Conservation (phyloP, 2,113 vertebrate genomes). For the Pachyramphus minor region DNA sequence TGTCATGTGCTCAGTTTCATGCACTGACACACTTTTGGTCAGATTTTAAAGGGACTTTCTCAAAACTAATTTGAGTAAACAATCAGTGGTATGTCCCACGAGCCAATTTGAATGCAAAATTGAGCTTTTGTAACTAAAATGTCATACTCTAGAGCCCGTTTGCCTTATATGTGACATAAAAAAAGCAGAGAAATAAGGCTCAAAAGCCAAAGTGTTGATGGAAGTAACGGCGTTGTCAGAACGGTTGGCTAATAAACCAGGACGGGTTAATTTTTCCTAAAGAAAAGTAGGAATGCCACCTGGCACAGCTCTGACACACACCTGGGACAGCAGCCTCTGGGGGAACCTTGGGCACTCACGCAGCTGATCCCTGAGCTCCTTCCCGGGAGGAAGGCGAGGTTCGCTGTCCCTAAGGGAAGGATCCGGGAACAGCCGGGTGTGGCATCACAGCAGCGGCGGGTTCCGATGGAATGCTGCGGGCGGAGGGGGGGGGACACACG, state of each 20-base stretch:
- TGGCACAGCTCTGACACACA: rapidly evolving
- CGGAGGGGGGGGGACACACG: rapidly evolving
- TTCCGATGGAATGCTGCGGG: rapidly evolving
- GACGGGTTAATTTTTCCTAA: rapidly evolving
- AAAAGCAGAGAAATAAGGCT: background rate
- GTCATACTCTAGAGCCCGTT: background rate
- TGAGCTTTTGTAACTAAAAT: background rate
- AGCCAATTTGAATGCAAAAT: background rate
- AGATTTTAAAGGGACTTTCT: background rate
- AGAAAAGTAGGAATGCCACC: background rate
- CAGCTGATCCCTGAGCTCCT: background rate
- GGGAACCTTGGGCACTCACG: background rate
- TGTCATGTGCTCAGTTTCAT: background rate
- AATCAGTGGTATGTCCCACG: background rate
- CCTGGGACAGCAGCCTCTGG: rapidly evolving
- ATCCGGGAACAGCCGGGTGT: rapidly evolving
- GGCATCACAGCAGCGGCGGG: background rate
- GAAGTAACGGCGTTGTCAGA: background rate
- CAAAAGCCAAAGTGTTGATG: background rate
- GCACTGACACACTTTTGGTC: background rate
- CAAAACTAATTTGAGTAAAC: background rate
- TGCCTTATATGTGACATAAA: background rate
- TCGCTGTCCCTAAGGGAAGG: background rate
- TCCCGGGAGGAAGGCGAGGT: rapidly evolving
- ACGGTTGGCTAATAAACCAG: rapidly evolving